A percentile compares a stretch with the other conserved stretches of the same genome.
phyloP scores from a whole-genome alignment of 2,113 vertebrate genomes.

The Rafetus swinhoei region DNA sequence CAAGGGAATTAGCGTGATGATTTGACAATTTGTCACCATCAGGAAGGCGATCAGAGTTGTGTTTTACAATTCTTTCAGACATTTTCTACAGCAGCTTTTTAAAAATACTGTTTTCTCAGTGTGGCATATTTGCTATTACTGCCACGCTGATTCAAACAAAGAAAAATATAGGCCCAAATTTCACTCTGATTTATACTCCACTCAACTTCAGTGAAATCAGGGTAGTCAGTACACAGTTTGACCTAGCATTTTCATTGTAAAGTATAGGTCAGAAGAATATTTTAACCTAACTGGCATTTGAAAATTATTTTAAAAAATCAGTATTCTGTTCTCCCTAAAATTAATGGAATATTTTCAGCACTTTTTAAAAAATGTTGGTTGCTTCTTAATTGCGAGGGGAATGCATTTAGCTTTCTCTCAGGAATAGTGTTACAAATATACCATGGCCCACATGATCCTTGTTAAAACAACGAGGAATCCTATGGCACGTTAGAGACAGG shows the following conservation, averaged over 20 bases:
- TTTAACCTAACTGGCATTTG: conserved; percentile 24
- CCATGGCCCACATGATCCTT: not conserved
- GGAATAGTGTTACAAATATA: not conserved
- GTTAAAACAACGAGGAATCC: not conserved
- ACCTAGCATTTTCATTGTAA: conserved; percentile 38
- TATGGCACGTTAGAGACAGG: no score
- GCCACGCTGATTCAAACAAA: not conserved
- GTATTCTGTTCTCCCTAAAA: not conserved
- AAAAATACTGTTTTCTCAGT: not conserved
- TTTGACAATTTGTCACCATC: not conserved
- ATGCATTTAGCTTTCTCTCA: not conserved
- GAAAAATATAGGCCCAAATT: conserved; percentile 10
- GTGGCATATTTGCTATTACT: not conserved
- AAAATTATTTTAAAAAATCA: conserved; percentile 41
- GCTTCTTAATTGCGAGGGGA: conserved; percentile 3
- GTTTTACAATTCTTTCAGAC: conserved; percentile 28
- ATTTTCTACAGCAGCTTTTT: not conserved
- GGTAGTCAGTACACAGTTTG: conserved; percentile 28
- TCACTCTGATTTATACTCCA: not conserved
- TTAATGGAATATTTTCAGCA: conserved; percentile 8
- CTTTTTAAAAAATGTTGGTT: not conserved
- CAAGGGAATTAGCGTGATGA: not conserved
- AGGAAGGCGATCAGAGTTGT: not conserved
- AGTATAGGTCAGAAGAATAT: not conserved
- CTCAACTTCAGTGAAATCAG: conserved; percentile 50